phyloP scores from a whole-genome alignment of 1,140 invertebrate species.

The Rhyzopertha dominica region DNA sequence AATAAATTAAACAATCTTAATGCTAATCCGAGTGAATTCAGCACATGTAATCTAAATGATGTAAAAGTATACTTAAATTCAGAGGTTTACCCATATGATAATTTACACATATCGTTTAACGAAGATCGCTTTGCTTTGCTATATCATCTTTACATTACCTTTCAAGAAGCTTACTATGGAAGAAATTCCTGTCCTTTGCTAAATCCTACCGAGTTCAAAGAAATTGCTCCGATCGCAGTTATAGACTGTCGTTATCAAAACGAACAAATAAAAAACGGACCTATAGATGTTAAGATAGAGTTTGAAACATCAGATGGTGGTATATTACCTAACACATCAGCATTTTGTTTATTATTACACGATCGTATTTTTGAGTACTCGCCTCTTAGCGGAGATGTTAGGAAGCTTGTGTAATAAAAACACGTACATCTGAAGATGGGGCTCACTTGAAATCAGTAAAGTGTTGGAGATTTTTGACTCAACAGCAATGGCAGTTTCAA shows the following conservation, averaged over 20 bases:
- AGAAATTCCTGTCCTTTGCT: conserved; percentile 14
- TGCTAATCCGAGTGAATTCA: too few relatives aligned
- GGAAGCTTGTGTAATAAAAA: conserved; percentile 11
- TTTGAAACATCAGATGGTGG: conserved; percentile 21
- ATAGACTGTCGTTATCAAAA: conserved; percentile 34
- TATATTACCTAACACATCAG: conserved; percentile 24
- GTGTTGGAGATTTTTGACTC: too few relatives aligned
- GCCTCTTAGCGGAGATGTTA: conserved; percentile 10
- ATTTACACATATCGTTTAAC: conserved; percentile 28
- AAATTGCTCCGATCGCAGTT: conserved; percentile 21
- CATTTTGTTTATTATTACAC: conserved; percentile 33
- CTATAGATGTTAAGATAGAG: conserved; percentile 30
- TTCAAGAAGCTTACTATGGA: conserved; percentile 31
- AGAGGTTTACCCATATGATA: conserved; percentile 34
- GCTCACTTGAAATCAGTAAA: too few relatives aligned
- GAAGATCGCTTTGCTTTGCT: conserved; percentile 21
- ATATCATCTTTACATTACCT: conserved; percentile 35
- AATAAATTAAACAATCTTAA: too few relatives aligned
- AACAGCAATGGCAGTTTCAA: too few relatives aligned
- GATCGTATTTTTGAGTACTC: conserved; percentile 27
- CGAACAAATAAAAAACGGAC: conserved; percentile 23
- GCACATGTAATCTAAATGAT: too few relatives aligned
- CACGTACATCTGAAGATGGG: too few relatives aligned
- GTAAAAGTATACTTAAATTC: conserved; percentile 33
- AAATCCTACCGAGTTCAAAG: conserved; percentile 9